A percentile compares a stretch with the other conserved stretches of the same genome.
These are phyloP conservation scores for Macrocentrus cingulum DNA, from an alignment of 1,140 invertebrate species.

Conservation along the genomic window DNA sequence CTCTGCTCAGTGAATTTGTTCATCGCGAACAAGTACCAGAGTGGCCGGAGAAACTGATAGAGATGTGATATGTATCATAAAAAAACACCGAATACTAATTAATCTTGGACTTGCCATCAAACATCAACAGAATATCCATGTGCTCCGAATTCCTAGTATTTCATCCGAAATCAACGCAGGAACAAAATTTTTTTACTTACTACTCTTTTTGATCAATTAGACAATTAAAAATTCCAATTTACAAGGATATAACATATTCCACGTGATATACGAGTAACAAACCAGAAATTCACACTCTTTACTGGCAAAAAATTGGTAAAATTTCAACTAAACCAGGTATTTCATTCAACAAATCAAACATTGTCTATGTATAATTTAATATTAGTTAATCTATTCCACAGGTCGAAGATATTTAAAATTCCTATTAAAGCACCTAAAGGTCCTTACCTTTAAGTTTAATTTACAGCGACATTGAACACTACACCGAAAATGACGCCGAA, in stretches of 20 bases:
- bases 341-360: not conserved
- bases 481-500: not conserved
- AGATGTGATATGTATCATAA: conserved; percentile 15
- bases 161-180: not conserved
- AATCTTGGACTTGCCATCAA: not conserved
- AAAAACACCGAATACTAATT: not conserved
- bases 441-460: not conserved
- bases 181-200: conserved; percentile 14
- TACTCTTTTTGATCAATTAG: conserved; percentile 9
- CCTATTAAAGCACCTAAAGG: not conserved
- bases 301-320: conserved; percentile 1
- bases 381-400: not conserved
- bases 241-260: conserved; percentile 8
- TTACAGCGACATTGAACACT: conserved; percentile 1
- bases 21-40: not conserved
- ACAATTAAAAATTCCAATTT: conserved; percentile 5
- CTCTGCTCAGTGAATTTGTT: conserved; percentile 6
- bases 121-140: not conserved
- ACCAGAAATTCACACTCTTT: conserved; percentile 18
- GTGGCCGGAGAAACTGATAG: conserved; percentile 21
- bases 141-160: not conserved
- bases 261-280: not conserved
- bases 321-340: conserved; percentile 10
- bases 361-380: not conserved
- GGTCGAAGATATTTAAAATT: not conserved